These are phyloP conservation scores for Cataglyphis livida DNA, from an alignment of 2,888 invertebrate species.

Conservation along the genomic window DNA sequence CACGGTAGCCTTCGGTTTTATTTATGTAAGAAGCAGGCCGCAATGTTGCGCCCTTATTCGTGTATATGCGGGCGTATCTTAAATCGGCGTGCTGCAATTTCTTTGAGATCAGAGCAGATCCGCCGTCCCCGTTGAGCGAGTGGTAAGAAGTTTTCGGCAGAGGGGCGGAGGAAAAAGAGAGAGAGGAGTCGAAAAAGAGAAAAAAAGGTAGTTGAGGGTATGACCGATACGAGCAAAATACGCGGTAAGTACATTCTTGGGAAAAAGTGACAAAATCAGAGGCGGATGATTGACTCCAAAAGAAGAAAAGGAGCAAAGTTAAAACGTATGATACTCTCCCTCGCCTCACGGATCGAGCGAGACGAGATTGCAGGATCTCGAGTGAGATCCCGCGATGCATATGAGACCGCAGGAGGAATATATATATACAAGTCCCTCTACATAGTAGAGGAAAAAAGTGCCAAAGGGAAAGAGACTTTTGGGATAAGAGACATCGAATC, in stretches of 20 bases:
- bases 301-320: neutral
- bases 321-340: neutral
- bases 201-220: neutral
- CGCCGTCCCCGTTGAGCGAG: constrained; percentile 38
- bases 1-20: neutral
- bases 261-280: constrained; percentile 6
- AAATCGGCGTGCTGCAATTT: constrained; percentile 25
- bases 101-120: constrained; percentile 44
- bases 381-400: constrained; percentile 15
- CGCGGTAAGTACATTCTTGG: constrained; percentile 31
- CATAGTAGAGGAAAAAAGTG: constrained; percentile 37
- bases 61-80: constrained; percentile 10
- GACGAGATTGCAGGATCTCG: constrained; percentile 22
- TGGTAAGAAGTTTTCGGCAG: constrained; percentile 17
- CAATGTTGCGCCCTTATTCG: constrained; percentile 34
- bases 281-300: neutral
- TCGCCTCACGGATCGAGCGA: neutral
- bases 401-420: constrained; percentile 6
- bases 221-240: constrained; percentile 18
- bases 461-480: neutral
- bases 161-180: neutral
- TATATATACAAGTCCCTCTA: constrained; percentile 49
- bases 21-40: neutral
- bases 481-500: neutral
- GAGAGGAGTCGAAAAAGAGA: neutral